Evolutionary conservation across 2,113 vertebrate species (phyloP).

Genomic region (Amphiprion percula): DNA sequence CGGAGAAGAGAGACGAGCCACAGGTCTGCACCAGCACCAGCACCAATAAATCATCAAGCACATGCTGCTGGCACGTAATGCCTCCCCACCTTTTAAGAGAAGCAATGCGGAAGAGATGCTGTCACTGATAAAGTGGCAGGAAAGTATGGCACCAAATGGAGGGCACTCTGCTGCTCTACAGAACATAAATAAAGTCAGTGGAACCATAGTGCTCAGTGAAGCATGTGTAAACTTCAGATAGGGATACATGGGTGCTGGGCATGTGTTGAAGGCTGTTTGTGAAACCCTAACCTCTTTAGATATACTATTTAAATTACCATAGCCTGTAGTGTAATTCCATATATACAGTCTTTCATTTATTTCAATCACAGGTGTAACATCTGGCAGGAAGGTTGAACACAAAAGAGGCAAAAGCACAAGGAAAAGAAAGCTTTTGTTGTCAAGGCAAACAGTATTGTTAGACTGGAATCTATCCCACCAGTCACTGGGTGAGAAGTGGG

Average conservation of each 20-base stretch:
- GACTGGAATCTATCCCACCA: no score
- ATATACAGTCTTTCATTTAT: background rate
- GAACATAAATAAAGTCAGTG: slow-evolving; percentile 59
- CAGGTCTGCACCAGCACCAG: slow-evolving; percentile 30
- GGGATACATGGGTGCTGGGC: slow-evolving; percentile 38
- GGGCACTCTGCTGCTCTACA: slow-evolving; percentile 49
- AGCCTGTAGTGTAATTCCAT: background rate
- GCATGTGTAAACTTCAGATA: slow-evolving; percentile 55
- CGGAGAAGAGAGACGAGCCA: slow-evolving; percentile 44
- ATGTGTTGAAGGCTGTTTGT: slow-evolving; percentile 40
- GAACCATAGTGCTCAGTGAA: slow-evolving; percentile 38
- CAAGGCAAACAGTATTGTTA: no score
- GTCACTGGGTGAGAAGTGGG: no score
- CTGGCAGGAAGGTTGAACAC: no score
- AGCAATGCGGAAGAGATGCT: slow-evolving; percentile 74
- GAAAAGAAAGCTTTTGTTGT: no score
- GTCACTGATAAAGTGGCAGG: slow-evolving; percentile 71
- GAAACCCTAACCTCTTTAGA: background rate
- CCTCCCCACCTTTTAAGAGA: slow-evolving; percentile 70
- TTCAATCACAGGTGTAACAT: background rate
- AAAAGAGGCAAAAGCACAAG: no score
- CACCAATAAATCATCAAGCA: slow-evolving; percentile 68
- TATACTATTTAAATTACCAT: slow-evolving; percentile 11
- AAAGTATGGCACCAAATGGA: slow-evolving; percentile 59
- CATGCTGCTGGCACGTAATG: slow-evolving; percentile 62